phyloP scores from a whole-genome alignment of 2,797 vertebrate genomes.

The Orestias chungarensis region DNA sequence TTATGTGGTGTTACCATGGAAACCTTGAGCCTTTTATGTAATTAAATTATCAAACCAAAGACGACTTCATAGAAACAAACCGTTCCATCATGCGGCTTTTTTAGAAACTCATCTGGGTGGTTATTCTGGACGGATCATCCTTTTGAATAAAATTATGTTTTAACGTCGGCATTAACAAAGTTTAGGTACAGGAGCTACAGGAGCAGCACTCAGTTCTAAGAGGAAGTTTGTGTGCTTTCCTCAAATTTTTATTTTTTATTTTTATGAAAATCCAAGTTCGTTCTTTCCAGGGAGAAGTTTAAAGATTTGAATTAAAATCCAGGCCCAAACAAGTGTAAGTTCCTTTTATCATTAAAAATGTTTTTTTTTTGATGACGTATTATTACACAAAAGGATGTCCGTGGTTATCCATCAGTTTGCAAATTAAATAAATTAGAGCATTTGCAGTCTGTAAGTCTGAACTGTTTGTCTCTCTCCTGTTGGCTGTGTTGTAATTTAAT shows the following conservation, averaged over 20 bases:
- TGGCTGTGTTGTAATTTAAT: too few relatives aligned
- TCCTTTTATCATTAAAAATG: not conserved
- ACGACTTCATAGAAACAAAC: not conserved
- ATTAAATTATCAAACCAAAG: constrained; percentile 14
- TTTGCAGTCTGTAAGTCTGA: too few relatives aligned
- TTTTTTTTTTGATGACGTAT: not conserved
- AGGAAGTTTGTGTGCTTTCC: not conserved
- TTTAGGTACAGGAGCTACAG: not conserved
- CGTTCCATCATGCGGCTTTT: not conserved
- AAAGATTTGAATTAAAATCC: constrained; percentile 1
- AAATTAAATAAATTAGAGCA: too few relatives aligned
- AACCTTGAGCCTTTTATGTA: constrained; percentile 26
- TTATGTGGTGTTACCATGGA: constrained; percentile 30
- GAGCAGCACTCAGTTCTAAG: not conserved
- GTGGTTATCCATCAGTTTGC: too few relatives aligned
- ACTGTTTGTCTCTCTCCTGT: too few relatives aligned
- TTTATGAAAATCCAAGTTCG: too few relatives aligned
- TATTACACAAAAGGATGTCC: not conserved
- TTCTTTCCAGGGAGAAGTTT: not conserved
- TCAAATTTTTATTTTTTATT: too few relatives aligned
- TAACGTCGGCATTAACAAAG: not conserved
- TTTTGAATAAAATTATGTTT: not conserved
- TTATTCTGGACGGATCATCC: not conserved
- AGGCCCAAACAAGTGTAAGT: not conserved
- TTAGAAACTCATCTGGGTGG: constrained; percentile 7